Conservation (phyloP, 2,113 vertebrate species). For the Cynocephalus volans region DNA sequence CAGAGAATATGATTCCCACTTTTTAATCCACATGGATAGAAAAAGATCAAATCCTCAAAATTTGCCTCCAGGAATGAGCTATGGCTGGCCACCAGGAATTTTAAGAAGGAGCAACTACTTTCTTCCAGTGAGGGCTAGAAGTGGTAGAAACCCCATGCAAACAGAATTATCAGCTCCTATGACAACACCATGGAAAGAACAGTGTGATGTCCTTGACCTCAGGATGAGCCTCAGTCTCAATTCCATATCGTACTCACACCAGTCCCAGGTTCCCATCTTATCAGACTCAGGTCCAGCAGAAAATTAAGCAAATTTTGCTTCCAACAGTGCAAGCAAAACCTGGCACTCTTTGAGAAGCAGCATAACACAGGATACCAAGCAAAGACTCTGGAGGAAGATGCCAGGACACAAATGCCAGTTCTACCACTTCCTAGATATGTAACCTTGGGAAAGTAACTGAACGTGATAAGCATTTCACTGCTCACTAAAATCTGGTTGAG, state of each 20-base stretch:
- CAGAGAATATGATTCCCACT: background rate
- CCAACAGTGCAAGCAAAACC: background rate
- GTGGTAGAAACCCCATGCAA: background rate
- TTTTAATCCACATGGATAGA: background rate
- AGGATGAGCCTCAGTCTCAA: background rate
- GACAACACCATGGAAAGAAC: background rate
- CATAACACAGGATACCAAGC: background rate
- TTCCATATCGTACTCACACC: background rate
- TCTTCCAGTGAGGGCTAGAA: background rate
- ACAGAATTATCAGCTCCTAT: background rate
- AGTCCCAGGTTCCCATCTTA: background rate
- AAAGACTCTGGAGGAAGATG: background rate
- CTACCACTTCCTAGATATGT: background rate
- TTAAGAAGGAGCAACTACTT: background rate
- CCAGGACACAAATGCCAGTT: background rate
- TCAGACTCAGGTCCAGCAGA: background rate
- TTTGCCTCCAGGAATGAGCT: background rate
- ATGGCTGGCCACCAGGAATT: background rate
- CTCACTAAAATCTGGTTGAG: background rate
- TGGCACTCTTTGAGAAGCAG: background rate
- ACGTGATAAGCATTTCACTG: background rate
- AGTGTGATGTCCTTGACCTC: background rate
- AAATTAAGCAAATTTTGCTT: background rate
- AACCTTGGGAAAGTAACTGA: background rate
- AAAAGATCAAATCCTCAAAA: background rate